phyloP scores from a whole-genome alignment of 1,140 invertebrate genomes.

The Papilio machaon region DNA sequence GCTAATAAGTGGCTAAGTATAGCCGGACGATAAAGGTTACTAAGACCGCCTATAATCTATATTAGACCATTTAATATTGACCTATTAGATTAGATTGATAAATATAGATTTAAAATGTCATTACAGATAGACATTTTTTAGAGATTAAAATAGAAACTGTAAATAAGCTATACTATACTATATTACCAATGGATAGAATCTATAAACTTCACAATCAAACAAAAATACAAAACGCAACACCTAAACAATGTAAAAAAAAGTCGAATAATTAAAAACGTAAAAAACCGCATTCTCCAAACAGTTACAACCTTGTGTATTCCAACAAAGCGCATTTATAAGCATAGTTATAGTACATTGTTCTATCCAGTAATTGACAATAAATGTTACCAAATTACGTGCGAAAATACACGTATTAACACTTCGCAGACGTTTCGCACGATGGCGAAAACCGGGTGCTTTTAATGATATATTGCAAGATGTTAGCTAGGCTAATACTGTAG shows the following conservation, averaged over 20 bases:
- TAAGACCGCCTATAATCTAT: constrained; percentile 30
- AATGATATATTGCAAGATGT: constrained; percentile 31
- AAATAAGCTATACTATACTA: not conserved
- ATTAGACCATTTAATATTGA: constrained; percentile 33
- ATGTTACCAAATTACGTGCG: constrained; percentile 39
- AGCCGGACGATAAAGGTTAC: constrained; percentile 31
- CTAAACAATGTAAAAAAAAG: not conserved
- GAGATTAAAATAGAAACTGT: too few relatives aligned
- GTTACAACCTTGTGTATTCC: constrained; percentile 28
- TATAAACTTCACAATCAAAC: not conserved
- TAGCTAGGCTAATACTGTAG: constrained; percentile 16
- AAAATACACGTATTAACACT: constrained; percentile 36
- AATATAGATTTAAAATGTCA: not conserved
- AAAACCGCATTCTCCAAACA: constrained; percentile 16
- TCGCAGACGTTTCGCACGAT: constrained; percentile 20
- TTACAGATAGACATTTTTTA: too few relatives aligned
- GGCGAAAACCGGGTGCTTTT: constrained; percentile 23
- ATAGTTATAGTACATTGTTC: constrained; percentile 32
- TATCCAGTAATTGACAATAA: constrained; percentile 35
- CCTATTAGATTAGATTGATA: not conserved
- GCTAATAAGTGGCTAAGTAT: constrained; percentile 36
- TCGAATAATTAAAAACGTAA: constrained; percentile 8
- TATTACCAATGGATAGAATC: not conserved
- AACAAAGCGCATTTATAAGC: not conserved
- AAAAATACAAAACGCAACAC: not conserved